phyloP scores from a whole-genome alignment of 1,140 invertebrate species.

The Ladona fulva region DNA sequence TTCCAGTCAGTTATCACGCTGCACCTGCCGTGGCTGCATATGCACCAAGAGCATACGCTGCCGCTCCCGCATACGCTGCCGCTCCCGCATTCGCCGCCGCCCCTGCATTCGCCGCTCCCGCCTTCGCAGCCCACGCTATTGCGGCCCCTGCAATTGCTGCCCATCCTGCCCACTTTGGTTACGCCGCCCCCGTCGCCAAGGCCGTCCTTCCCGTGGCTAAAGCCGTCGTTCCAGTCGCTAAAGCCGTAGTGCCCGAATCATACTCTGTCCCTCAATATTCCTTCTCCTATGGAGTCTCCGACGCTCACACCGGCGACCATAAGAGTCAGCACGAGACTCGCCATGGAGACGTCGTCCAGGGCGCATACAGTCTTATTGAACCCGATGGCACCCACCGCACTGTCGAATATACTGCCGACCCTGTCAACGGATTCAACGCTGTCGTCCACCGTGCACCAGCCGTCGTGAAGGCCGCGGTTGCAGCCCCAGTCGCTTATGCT shows the following conservation, averaged over 20 bases:
- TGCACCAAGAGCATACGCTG: not conserved
- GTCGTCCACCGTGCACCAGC: slow-evolving; percentile 28
- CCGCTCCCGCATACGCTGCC: not conserved
- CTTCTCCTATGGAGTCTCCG: slow-evolving; percentile 15
- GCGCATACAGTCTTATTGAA: slow-evolving; percentile 18
- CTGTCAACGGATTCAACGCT: slow-evolving; percentile 23
- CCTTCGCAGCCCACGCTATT: not conserved
- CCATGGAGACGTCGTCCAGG: slow-evolving; percentile 43
- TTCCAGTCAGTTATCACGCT: not conserved
- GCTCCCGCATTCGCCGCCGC: not conserved
- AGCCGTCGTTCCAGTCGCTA: not conserved
- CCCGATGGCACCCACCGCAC: slow-evolving; percentile 20
- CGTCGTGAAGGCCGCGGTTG: slow-evolving; percentile 25
- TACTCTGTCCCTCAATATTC: slow-evolving; percentile 12
- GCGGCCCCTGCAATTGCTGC: not conserved
- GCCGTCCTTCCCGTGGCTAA: not conserved
- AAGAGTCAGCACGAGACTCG: slow-evolving; percentile 28
- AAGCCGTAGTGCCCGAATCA: not conserved
- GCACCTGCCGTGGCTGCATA: not conserved
- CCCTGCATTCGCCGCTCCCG: not conserved
- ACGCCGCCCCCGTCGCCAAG: not conserved
- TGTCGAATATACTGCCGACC: slow-evolving; percentile 20
- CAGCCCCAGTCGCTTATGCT: slow-evolving; percentile 20
- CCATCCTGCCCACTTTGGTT: slow-evolving; percentile 15
- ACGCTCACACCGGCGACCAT: slow-evolving; percentile 17